Conservation (phyloP, 2,888 invertebrate genomes). For the Allygus modestus region DNA sequence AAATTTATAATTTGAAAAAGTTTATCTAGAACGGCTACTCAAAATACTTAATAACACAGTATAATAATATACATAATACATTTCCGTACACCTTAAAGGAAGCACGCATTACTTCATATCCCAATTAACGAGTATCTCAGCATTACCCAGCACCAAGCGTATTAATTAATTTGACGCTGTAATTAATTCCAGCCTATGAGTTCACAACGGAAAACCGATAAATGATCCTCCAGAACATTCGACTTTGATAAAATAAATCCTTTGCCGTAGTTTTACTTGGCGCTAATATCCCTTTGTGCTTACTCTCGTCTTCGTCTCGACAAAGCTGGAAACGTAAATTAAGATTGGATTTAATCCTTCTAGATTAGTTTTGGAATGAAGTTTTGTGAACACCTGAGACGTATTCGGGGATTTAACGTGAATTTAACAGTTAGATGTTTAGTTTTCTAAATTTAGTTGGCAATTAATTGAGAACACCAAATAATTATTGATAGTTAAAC, state of each 20-base stretch:
- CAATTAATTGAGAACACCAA: no score
- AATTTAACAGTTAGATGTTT: neutral
- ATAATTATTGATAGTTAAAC: no score
- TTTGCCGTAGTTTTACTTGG: constrained; percentile 25
- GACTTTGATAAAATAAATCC: constrained; percentile 22
- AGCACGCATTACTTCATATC: no score
- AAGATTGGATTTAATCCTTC: constrained; percentile 55
- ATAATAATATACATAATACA: no score
- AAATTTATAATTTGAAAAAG: no score
- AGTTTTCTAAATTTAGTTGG: neutral
- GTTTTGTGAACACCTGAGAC: constrained; percentile 37
- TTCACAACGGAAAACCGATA: constrained; percentile 5
- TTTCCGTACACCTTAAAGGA: no score
- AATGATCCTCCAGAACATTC: constrained; percentile 2
- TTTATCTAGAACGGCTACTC: no score
- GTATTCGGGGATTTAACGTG: neutral
- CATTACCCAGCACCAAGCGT: no score
- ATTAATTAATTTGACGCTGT: neutral
- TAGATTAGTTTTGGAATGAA: constrained; percentile 53
- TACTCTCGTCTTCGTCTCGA: constrained; percentile 4
- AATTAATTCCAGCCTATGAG: neutral
- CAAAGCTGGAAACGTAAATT: constrained; percentile 51
- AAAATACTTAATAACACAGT: no score
- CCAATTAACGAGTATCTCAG: no score
- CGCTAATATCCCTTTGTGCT: constrained; percentile 27